These are phyloP conservation scores for Pocillopora damicornis DNA, from an alignment of 64 coral and sea anemone genomes.

Conservation along the genomic window DNA sequence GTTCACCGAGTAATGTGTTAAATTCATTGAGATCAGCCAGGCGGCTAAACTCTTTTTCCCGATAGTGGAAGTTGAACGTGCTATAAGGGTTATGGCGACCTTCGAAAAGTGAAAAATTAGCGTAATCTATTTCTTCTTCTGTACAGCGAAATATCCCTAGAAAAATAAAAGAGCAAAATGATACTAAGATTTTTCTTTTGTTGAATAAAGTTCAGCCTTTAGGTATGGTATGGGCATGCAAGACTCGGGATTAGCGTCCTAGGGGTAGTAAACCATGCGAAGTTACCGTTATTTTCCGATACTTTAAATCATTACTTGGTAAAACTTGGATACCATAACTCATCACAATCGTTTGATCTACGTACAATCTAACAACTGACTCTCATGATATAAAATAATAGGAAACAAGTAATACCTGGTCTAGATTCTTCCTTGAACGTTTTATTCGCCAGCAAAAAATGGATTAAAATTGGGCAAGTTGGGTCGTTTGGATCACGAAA, in stretches of 20 bases:
- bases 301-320: too few relatives aligned
- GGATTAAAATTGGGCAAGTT: constrained; percentile 22
- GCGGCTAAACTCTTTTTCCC: not conserved
- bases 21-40: constrained; percentile 28
- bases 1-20: constrained; percentile 1
- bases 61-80: constrained; percentile 40
- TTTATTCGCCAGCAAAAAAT: constrained; percentile 39
- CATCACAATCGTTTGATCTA: too few relatives aligned
- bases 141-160: not conserved
- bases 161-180: not conserved
- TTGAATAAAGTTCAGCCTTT: not conserved
- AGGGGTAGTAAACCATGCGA: too few relatives aligned
- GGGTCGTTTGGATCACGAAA: constrained; percentile 13
- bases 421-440: not conserved
- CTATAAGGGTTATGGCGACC: constrained; percentile 17
- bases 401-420: constrained; percentile 14
- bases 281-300: too few relatives aligned
- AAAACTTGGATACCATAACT: too few relatives aligned
- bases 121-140: not conserved
- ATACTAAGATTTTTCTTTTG: not conserved
- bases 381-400: not conserved
- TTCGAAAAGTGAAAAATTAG: constrained; percentile 27
- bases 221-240: too few relatives aligned
- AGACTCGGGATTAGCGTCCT: too few relatives aligned
- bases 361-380: too few relatives aligned